Evolutionary conservation across 1,140 invertebrate species (phyloP), one percentile per base, ranked within the genome.

Genomic region (Zophobas morio): DNA sequence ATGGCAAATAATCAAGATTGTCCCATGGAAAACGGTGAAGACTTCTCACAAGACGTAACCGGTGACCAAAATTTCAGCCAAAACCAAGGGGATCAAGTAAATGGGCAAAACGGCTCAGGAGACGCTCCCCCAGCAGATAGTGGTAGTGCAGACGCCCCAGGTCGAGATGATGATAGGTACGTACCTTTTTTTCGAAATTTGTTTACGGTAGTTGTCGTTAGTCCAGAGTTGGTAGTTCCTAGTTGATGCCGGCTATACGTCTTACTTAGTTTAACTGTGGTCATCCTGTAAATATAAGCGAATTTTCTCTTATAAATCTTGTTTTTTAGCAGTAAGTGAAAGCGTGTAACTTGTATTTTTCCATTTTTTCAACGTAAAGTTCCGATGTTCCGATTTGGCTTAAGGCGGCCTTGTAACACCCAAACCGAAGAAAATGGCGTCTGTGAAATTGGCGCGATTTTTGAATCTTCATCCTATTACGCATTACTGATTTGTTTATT

Each of bases 111-210:
- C 83, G 87, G 87, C 76, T 91, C 90, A 85, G 90, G 90, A 82
- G 91, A 89, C 82, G 90, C 90, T 83, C 87, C 85, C 75, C 88
- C 87, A 74, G 87, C 89, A 80, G 90, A 92, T 82, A 89, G 90
- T 86, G 91, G 90, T 79, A 90, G 90, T 87, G 89, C 89, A 33
- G 90, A 90, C 85, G 89, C 89, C 72, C 91, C 91, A 46, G 91
- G 91, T 84, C 90, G 91, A 84, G 92, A 92, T 88, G 92, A 93
- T 88, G 92, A 93, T 89, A 92, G 92, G 92, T 93, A 92, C 84
- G 84, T 82, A 70, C 60, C 66, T 8, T 32, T 51, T 72, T 51
- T 49, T 51, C 35, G 8, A 1, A 1, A 54, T 54, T 54, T 54
- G 3, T 54, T 37, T 60, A 8, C 6, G 8, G 5, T 35, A 60